phyloP scores from a whole-genome alignment of 2,113 vertebrate species.

The Gasterosteus aculeatus region DNA sequence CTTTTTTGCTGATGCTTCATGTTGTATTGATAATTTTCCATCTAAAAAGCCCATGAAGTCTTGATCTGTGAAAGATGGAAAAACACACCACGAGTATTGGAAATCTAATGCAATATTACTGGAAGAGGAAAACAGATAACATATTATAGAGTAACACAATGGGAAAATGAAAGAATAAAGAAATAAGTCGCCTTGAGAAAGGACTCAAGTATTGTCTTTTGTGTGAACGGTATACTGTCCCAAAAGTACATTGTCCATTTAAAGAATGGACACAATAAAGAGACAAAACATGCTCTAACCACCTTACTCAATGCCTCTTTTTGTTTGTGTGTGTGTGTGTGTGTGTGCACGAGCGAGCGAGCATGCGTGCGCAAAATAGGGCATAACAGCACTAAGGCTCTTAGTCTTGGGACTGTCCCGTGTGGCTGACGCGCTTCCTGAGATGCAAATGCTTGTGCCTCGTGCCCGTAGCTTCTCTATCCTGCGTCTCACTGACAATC shows the following conservation, averaged over 20 bases:
- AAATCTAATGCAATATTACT: slow-evolving; percentile 74
- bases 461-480: slow-evolving; percentile 36
- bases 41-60: slow-evolving; percentile 74
- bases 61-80: slow-evolving; percentile 79
- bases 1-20: slow-evolving; percentile 75
- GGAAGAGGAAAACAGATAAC: slow-evolving; percentile 71
- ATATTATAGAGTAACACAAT: slow-evolving; percentile 45
- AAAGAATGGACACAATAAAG: background rate
- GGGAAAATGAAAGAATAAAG: slow-evolving; percentile 52
- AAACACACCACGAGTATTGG: slow-evolving; percentile 73
- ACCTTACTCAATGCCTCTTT: background rate
- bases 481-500: slow-evolving; percentile 8
- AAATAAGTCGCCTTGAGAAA: slow-evolving; percentile 14
- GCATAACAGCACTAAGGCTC: slow-evolving; percentile 17
- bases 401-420: slow-evolving; percentile 68
- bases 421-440: slow-evolving; percentile 72
- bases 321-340: background rate
- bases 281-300: slow-evolving; percentile 11
- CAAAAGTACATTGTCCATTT: slow-evolving; percentile 12
- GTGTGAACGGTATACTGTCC: slow-evolving; percentile 4
- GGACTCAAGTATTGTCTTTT: background rate
- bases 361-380: slow-evolving; percentile 24
- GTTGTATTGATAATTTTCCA: slow-evolving; percentile 79
- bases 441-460: slow-evolving; percentile 73
- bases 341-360: background rate